Conservation (phyloP, 2,797 vertebrate genomes). For the Hyperoplus immaculatus region DNA sequence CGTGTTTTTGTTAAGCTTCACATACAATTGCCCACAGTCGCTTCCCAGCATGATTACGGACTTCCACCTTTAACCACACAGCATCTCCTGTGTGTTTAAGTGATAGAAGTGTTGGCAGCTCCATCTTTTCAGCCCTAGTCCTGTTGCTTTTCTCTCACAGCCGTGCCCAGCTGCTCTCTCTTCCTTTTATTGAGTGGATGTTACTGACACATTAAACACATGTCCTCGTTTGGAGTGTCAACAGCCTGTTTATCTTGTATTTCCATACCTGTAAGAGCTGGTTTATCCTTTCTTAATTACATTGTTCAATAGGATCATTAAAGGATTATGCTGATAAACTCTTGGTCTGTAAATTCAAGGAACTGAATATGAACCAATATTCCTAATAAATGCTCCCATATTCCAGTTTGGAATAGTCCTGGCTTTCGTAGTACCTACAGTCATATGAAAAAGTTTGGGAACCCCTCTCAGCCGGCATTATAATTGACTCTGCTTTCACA, state of each 20-base stretch:
- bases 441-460: no score
- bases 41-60: neutral
- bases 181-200: neutral
- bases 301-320: neutral
- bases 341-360: no score
- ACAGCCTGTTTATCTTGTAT: neutral
- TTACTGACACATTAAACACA: neutral
- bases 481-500: no score
- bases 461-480: no score
- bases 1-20: constrained; percentile 10
- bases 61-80: neutral
- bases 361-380: no score
- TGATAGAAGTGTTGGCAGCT: neutral
- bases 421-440: neutral
- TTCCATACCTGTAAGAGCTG: neutral
- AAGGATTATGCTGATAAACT: neutral
- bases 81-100: neutral
- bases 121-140: neutral
- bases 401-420: constrained; percentile 11
- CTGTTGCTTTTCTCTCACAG: neutral
- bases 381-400: neutral
- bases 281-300: neutral
- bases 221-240: neutral
- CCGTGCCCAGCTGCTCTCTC: neutral
- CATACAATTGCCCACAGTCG: neutral